Evolutionary conservation across 2,888 invertebrate genomes (phyloP).

Genomic region (Plebejus melissa): DNA sequence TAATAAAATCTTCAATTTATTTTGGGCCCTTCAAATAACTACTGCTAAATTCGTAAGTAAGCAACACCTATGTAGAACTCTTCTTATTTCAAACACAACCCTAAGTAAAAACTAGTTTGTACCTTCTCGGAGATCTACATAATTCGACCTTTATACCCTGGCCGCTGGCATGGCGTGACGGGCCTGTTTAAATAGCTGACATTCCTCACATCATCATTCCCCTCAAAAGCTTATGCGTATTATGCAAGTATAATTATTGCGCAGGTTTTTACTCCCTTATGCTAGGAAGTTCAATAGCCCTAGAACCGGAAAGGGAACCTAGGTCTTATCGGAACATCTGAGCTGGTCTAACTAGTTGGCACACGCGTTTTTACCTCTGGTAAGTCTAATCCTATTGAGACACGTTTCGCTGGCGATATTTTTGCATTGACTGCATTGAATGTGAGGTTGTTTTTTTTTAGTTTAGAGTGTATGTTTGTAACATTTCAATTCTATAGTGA

Average conservation of each 20-base stretch:
- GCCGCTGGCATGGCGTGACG: constrained; percentile 25
- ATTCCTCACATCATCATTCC: neutral
- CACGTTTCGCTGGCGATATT: neutral
- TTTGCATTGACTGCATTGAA: constrained; percentile 1
- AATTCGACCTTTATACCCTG: constrained; percentile 14
- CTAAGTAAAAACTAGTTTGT: neutral
- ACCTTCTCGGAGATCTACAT: constrained; percentile 11
- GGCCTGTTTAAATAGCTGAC: neutral
- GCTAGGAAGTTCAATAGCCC: constrained; percentile 67
- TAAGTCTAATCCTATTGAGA: constrained; percentile 4
- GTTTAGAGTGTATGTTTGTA: neutral
- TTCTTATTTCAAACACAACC: neutral
- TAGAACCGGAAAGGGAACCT: constrained; percentile 51
- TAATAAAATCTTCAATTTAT: too few relatives aligned
- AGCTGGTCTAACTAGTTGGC: constrained; percentile 29
- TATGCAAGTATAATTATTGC: constrained; percentile 67
- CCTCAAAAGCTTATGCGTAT: constrained; percentile 25
- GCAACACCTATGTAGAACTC: neutral
- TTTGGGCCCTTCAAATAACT: too few relatives aligned
- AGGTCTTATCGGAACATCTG: constrained; percentile 35
- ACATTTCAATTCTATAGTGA: neutral
- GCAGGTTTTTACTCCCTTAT: constrained; percentile 72
- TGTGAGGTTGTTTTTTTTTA: neutral
- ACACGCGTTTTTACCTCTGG: constrained; percentile 27
- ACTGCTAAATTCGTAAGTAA: neutral